Evolutionary conservation across 1,140 invertebrate genomes (phyloP).

Genomic region (Lordiphosa collinella): DNA sequence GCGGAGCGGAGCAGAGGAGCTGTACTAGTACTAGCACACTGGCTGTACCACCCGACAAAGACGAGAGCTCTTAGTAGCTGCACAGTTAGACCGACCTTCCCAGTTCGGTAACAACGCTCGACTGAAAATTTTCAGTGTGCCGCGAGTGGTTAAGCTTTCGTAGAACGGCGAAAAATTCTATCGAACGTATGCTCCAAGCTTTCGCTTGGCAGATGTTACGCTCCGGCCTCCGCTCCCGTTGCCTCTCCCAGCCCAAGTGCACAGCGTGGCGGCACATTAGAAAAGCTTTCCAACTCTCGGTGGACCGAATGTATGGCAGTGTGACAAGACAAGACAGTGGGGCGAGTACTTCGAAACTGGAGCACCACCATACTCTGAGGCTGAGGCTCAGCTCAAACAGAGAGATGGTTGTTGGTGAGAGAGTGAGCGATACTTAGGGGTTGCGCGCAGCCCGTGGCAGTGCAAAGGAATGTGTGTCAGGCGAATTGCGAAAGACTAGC

Average conservation of each 20-base stretch:
- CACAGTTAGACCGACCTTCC: constrained; percentile 77
- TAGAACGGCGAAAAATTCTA: constrained; percentile 43
- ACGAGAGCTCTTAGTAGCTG: constrained; percentile 69
- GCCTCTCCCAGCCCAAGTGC: not conserved
- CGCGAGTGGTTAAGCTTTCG: constrained; percentile 79
- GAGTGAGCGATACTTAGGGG: constrained; percentile 11
- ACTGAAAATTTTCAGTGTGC: constrained; percentile 78
- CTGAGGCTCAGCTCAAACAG: constrained; percentile 9
- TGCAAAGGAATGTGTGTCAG: constrained; percentile 55
- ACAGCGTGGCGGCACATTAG: constrained; percentile 5
- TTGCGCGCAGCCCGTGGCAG: constrained; percentile 15
- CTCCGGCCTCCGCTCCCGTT: constrained; percentile 13
- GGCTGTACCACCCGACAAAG: constrained; percentile 70
- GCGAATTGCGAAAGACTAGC: constrained; percentile 27
- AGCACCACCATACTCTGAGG: constrained; percentile 45
- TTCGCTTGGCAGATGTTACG: constrained; percentile 60
- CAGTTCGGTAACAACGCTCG: constrained; percentile 78
- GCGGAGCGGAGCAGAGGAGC: constrained; percentile 64
- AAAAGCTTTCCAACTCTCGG: constrained; percentile 57
- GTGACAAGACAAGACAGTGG: constrained; percentile 62
- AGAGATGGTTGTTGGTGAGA: constrained; percentile 4
- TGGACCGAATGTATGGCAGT: constrained; percentile 63
- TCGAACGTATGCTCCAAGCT: constrained; percentile 38
- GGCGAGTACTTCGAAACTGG: constrained; percentile 59
- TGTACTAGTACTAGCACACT: constrained; percentile 63